Percentiles rank a stretch among this genome's conserved stretches.
These are phyloP conservation scores for Cotesia vestalis DNA, from an alignment of 1,140 invertebrate species.

Conservation along the genomic window DNA sequence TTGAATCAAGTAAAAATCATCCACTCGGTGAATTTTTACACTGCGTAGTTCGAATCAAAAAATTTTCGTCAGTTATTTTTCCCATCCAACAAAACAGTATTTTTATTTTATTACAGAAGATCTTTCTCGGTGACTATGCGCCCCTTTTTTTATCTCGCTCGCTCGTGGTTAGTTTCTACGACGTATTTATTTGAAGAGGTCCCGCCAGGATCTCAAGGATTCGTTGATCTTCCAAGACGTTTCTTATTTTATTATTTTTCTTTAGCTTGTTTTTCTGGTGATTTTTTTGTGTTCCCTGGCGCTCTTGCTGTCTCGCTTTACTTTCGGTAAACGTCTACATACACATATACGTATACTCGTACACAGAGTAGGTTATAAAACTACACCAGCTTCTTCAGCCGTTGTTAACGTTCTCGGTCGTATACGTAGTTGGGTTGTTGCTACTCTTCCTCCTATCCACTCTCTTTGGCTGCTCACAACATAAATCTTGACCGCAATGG, in stretches of 20 bases:
- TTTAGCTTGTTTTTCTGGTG: neutral
- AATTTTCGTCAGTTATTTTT: too few relatives aligned
- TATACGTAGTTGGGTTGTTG: too few relatives aligned
- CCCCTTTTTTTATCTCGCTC: neutral
- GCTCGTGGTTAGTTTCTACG: conserved; percentile 19
- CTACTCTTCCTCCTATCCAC: neutral
- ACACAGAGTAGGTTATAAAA: conserved; percentile 12
- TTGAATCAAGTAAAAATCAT: too few relatives aligned
- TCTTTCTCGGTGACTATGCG: too few relatives aligned
- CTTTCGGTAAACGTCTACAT: too few relatives aligned
- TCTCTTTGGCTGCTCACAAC: conserved; percentile 18
- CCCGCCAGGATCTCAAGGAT: conserved; percentile 35
- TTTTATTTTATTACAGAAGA: too few relatives aligned
- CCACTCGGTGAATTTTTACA: too few relatives aligned
- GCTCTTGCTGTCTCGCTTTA: neutral
- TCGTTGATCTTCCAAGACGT: conserved; percentile 30
- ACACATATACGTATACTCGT: neutral
- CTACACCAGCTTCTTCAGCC: conserved; percentile 6
- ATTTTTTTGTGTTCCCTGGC: neutral
- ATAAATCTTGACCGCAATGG: conserved; percentile 31
- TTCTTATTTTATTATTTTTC: conserved; percentile 10
- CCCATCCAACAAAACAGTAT: too few relatives aligned
- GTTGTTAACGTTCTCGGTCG: too few relatives aligned
- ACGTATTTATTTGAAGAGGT: conserved; percentile 39
- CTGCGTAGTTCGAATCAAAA: too few relatives aligned